Base-by-base conservation (phyloP, 2,113 vertebrate species). In the Lepus americanus region DNA sequence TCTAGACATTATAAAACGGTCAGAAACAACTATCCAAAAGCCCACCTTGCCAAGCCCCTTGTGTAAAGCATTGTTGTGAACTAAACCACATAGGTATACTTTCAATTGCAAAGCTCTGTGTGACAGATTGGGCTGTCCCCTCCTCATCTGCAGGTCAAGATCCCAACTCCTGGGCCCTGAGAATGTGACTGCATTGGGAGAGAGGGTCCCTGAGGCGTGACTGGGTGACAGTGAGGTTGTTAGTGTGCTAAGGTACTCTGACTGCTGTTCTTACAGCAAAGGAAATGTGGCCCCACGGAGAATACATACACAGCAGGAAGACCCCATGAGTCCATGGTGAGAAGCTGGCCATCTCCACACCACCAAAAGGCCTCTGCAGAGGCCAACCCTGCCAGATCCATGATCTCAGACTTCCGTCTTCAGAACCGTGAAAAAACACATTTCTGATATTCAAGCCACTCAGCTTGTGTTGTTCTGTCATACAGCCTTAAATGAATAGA, bases 341-440 rank as follows among this genome's bases (percentile, higher is more conserved):
- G 11, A 14, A 44, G 1, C 3, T 0, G 19, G 6, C 20, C 11
- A 9, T 10, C 16, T 23, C 8, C 2, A 1, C 0, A 0, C 53
- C 49, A 8, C 0, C 0, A 27, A 4, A 9, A 2, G 66, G 61
- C 13, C 11, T 5, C 16, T 0, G 82, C 63, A 29, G 16, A 70
- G 33, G 9, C 13, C 9, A 0, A 25, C 20, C 27, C 59, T 33
- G 16, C 22, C 22, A 1, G 11, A 33, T 33, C 61, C 79, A 23
- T 3, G 14, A 0, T 22, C 3, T 49, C 22, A 23, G 70, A 49
- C 4, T 9, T 19, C 3, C 7, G 16, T 9, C 33, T 81, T 23
- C 33, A 49, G 76, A 67, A 6, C 22, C 5, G 4, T 19, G 55
- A 39, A 64, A 64, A 29, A 39, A 23, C 13, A 53, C 10, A 29